Conservation (phyloP, 2,797 vertebrate genomes). For the Podarcis lilfordi region DNA sequence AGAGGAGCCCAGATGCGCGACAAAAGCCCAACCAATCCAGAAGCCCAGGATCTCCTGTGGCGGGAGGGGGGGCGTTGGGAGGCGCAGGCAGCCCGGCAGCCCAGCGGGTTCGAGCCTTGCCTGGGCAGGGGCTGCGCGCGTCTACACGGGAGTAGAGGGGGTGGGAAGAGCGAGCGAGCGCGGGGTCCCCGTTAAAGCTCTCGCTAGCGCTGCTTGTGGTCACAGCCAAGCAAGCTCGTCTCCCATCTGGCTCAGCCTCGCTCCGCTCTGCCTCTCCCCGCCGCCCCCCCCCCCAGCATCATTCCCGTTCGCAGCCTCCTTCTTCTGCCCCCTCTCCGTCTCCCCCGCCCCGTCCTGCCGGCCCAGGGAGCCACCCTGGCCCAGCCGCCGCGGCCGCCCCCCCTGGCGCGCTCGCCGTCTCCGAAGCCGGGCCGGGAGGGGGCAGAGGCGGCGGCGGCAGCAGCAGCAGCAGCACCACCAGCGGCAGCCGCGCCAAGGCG, state of each 20-base stretch:
- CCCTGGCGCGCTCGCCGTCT: conserved; percentile 1
- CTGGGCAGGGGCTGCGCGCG: conserved; percentile 45
- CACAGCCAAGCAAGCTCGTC: conserved; percentile 88
- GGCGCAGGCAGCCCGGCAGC: too few relatives aligned
- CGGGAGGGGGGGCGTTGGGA: too few relatives aligned
- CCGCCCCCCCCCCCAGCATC: conserved; percentile 3
- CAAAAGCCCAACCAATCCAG: too few relatives aligned
- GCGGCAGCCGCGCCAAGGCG: conserved; percentile 88
- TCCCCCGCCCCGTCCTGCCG: background rate
- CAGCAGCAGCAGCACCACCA: conserved; percentile 55
- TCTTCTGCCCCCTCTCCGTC: background rate
- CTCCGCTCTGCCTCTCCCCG: conserved; percentile 45
- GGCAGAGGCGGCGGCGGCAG: background rate
- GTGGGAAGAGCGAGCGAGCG: conserved; percentile 41
- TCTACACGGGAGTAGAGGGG: conserved; percentile 49
- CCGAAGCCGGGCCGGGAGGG: conserved; percentile 2
- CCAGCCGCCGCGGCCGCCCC: background rate
- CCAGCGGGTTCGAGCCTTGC: background rate
- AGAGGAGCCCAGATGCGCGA: too few relatives aligned
- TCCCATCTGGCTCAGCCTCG: conserved; percentile 80
- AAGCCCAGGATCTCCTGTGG: too few relatives aligned
- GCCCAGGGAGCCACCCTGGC: background rate
- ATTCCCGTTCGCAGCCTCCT: background rate
- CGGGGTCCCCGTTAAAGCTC: conserved; percentile 66
- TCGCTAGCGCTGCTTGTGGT: conserved; percentile 95